A percentile compares a stretch with the other conserved stretches of the same genome.
Evolutionary conservation across 37 sponge, comb jelly and placozoan genomes (phyloP).

Genomic region (Ianthella basta): DNA sequence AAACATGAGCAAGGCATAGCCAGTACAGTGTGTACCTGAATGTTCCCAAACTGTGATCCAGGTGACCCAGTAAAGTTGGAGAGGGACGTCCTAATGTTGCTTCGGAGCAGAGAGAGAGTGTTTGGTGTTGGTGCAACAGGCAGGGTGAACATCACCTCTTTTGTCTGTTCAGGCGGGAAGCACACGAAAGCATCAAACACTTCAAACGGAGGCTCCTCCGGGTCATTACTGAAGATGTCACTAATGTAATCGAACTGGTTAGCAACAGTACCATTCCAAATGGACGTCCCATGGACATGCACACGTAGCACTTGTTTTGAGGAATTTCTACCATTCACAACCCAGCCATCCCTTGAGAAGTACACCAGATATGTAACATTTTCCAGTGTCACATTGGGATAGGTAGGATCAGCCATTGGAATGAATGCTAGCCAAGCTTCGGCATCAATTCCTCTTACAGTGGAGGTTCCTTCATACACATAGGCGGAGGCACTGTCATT

Average conservation of each 20-base stretch:
- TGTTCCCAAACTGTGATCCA: constrained; percentile 38
- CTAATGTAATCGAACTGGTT: background rate
- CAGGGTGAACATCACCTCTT: constrained; percentile 20
- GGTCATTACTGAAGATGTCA: constrained; percentile 31
- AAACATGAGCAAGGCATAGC: too few relatives aligned
- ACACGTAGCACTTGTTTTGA: background rate
- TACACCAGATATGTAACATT: constrained; percentile 45
- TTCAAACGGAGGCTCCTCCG: constrained; percentile 44
- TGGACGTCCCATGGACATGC: background rate
- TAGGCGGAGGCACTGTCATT: constrained; percentile 14
- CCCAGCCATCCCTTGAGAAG: constrained; percentile 34
- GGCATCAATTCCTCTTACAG: constrained; percentile 51
- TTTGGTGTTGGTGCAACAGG: background rate
- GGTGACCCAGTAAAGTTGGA: background rate
- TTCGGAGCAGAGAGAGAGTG: constrained; percentile 15
- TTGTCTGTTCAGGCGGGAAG: constrained; percentile 1
- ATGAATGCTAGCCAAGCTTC: constrained; percentile 62
- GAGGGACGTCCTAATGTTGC: constrained; percentile 36
- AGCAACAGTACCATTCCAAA: background rate
- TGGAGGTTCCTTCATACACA: constrained; percentile 66
- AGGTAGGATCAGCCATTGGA: constrained; percentile 1
- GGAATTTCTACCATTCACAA: background rate
- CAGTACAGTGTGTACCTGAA: too few relatives aligned
- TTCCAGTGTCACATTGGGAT: constrained; percentile 2
- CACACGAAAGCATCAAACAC: constrained; percentile 53